Conservation (phyloP, 2,888 invertebrate species). For the Drosophila birchii region DNA sequence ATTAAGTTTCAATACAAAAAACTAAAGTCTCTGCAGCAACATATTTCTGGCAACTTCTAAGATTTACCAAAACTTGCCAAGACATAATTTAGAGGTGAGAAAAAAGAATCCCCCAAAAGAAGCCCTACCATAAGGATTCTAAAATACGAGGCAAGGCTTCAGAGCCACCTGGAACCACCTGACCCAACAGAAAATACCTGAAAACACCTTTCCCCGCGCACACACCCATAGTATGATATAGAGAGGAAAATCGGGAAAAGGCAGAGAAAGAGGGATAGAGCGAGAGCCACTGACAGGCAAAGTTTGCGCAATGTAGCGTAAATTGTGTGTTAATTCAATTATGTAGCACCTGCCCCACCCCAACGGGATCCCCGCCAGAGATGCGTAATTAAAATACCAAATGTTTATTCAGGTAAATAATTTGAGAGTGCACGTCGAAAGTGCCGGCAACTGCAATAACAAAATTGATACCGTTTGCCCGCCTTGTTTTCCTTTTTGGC, state of each 20-base stretch:
- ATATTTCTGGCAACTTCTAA: constrained; percentile 14
- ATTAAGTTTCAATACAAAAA: constrained; percentile 11
- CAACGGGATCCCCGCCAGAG: constrained; percentile 23
- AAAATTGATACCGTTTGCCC: constrained; percentile 69
- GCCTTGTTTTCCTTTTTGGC: constrained; percentile 48
- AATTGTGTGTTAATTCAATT: constrained; percentile 83
- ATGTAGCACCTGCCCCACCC: constrained; percentile 50
- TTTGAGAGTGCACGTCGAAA: constrained; percentile 69
- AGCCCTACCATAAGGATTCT: constrained; percentile 10
- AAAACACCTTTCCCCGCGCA: not conserved
- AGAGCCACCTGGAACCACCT: constrained; percentile 6
- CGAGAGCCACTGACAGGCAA: constrained; percentile 51
- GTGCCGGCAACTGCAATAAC: constrained; percentile 62
- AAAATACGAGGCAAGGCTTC: constrained; percentile 13
- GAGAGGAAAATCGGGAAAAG: not conserved
- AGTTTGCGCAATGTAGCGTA: constrained; percentile 80
- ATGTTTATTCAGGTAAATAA: constrained; percentile 83
- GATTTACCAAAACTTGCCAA: constrained; percentile 22
- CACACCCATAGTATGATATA: constrained; percentile 2
- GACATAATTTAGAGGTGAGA: constrained; percentile 16
- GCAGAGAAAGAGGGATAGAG: not conserved
- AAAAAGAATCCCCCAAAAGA: not conserved
- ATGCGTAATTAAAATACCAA: constrained; percentile 82
- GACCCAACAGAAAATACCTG: constrained; percentile 15
- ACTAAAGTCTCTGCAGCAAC: not conserved